Evolutionary conservation across 2,113 vertebrate genomes (phyloP).

Genomic region (Spermophilus dauricus): DNA sequence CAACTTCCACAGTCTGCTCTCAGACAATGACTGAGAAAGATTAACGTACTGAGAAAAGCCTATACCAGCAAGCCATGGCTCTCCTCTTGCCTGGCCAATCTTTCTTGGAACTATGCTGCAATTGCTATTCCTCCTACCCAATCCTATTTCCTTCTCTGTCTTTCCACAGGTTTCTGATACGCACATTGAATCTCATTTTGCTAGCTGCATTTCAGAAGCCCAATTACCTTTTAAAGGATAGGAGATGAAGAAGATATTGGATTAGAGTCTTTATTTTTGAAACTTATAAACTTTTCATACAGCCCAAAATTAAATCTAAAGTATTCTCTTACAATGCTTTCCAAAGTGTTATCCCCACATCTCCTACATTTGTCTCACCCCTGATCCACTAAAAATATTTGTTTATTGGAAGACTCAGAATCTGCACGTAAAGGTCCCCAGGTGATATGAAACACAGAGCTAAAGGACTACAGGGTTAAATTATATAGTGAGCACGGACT

Average conservation of each 20-base stretch:
- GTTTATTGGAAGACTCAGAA: neutral
- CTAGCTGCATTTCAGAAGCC: neutral
- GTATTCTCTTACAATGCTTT: constrained; percentile 1
- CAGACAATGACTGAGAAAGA: neutral
- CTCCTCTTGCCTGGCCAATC: neutral
- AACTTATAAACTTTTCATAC: neutral
- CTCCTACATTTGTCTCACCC: neutral
- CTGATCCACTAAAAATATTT: neutral
- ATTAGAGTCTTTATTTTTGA: neutral
- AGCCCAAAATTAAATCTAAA: constrained; percentile 15
- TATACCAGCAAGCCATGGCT: neutral
- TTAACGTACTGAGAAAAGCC: neutral
- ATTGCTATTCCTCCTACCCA: neutral
- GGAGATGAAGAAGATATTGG: neutral
- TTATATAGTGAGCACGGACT: neutral
- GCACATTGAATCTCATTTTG: neutral
- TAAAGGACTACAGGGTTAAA: neutral
- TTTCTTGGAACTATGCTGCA: neutral
- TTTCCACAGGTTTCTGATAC: neutral
- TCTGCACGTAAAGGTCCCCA: neutral
- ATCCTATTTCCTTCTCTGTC: neutral
- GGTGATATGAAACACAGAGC: no score
- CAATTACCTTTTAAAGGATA: neutral
- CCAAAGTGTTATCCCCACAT: neutral
- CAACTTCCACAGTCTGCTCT: neutral